phyloP scores from a whole-genome alignment of 2,113 vertebrate species.

The Lepidothrix coronata region DNA sequence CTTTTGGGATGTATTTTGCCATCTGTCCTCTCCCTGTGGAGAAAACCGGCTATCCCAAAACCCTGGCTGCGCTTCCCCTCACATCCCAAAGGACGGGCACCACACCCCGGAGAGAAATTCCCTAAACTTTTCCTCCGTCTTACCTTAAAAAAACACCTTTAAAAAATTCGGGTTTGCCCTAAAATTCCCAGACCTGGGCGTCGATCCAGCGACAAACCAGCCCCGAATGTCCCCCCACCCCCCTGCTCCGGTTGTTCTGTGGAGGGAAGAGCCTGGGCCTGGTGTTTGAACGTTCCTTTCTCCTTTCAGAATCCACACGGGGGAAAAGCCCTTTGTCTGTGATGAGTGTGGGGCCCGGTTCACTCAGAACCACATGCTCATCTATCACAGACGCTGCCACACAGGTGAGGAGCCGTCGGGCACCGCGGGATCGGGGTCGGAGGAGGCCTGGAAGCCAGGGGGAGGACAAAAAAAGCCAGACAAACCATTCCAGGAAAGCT shows the following conservation, averaged over 20 bases:
- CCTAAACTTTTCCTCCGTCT: rapidly evolving
- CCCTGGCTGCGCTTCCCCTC: neutral
- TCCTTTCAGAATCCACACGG: constrained; percentile 90
- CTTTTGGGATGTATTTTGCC: neutral
- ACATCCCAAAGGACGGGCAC: neutral
- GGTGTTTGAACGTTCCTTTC: constrained; percentile 23
- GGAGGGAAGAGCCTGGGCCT: neutral
- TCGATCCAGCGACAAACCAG: neutral
- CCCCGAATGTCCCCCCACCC: neutral
- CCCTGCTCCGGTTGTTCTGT: neutral
- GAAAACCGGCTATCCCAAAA: neutral
- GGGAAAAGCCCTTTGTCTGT: constrained; percentile 96
- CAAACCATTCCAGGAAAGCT: neutral
- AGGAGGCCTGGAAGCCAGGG: neutral
- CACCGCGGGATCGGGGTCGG: neutral
- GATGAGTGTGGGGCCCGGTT: constrained; percentile 91
- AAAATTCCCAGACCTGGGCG: neutral
- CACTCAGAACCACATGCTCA: constrained; percentile 98
- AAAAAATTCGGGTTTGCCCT: rapidly evolving
- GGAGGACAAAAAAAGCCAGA: neutral
- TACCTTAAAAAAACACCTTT: neutral
- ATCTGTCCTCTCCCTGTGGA: neutral
- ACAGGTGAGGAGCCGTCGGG: constrained; percentile 80
- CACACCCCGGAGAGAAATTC: neutral
- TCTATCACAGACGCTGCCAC: constrained; percentile 94